Conservation (phyloP, 1,140 invertebrate species). For the Caerostris darwini region DNA sequence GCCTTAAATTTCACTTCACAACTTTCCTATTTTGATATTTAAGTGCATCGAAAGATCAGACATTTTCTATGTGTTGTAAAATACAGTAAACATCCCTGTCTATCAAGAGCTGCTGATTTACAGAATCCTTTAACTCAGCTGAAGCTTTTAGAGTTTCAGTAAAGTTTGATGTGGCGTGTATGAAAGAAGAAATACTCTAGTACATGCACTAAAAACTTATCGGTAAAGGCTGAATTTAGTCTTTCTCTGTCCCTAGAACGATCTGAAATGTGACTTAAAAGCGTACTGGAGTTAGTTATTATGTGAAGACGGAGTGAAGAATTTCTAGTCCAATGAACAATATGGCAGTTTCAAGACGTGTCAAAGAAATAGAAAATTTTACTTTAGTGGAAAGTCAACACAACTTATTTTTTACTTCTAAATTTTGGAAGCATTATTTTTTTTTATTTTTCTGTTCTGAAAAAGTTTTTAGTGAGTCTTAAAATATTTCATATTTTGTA, state of each 20-base stretch:
- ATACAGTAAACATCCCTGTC: no score
- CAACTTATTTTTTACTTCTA: no score
- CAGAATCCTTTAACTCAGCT: neutral
- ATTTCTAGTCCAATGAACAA: neutral
- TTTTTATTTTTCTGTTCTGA: no score
- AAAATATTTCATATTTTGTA: no score
- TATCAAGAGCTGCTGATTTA: neutral
- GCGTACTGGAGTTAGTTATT: neutral
- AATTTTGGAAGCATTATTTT: no score
- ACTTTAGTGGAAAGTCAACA: neutral
- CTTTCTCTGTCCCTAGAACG: neutral
- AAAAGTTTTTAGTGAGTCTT: no score
- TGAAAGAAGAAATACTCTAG: neutral
- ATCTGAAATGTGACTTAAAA: neutral
- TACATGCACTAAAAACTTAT: neutral
- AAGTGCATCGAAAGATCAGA: no score
- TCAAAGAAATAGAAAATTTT: constrained; percentile 10
- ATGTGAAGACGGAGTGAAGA: neutral
- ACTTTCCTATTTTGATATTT: no score
- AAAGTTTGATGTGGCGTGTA: neutral
- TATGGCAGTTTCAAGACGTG: neutral
- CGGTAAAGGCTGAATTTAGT: neutral
- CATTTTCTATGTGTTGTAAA: no score
- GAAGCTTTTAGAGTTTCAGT: neutral
- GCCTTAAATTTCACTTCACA: no score